Conservation (phyloP, 2,888 invertebrate genomes). For the Chymomyza amoena region DNA sequence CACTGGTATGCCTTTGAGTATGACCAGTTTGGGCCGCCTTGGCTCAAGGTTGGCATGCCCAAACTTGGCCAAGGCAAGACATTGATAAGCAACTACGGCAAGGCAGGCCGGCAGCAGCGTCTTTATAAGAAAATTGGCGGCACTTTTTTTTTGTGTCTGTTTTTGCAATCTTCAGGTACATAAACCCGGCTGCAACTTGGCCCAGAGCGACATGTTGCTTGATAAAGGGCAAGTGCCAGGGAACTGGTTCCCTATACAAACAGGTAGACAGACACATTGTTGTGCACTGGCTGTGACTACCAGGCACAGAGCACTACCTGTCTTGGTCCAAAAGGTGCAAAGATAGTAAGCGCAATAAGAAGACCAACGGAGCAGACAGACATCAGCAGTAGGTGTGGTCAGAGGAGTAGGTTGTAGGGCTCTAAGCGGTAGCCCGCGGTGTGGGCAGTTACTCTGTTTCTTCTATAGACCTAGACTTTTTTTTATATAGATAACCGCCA, state of each 20-base stretch:
- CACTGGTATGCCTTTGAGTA: neutral
- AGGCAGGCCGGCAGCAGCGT: neutral
- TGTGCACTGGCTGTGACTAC: neutral
- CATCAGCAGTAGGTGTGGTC: neutral
- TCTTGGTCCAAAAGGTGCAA: neutral
- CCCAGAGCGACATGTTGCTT: neutral
- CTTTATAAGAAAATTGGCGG: conserved; percentile 28
- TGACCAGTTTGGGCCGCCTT: conserved; percentile 14
- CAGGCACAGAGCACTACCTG: neutral
- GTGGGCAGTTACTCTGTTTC: neutral
- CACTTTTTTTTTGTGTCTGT: neutral
- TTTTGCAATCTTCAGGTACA: neutral
- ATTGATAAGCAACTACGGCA: conserved; percentile 15
- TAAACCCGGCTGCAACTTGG: neutral
- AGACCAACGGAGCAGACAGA: neutral
- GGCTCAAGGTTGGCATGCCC: conserved; percentile 30
- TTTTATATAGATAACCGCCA: neutral
- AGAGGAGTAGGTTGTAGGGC: neutral
- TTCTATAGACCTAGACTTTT: neutral
- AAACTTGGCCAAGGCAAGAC: conserved; percentile 32
- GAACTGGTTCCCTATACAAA: neutral
- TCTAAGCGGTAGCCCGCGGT: conserved; percentile 5
- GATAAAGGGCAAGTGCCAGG: neutral
- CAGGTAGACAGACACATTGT: neutral
- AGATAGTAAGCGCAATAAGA: neutral